phyloP scores from a whole-genome alignment of 2,888 invertebrate genomes.

The Apantesis nais region DNA sequence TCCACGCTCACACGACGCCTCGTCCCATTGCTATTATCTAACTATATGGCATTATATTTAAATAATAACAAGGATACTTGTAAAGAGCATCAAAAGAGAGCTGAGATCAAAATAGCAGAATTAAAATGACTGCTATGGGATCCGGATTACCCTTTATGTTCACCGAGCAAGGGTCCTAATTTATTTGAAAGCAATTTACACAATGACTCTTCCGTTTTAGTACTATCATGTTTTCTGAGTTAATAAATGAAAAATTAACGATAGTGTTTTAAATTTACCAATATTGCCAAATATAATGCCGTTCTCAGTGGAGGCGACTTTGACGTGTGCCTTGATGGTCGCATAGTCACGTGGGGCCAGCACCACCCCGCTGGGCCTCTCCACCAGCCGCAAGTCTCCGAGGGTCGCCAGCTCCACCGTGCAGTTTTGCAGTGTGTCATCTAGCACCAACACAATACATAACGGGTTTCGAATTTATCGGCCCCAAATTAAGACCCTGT shows the following conservation, averaged over 20 bases:
- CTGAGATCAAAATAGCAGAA: too few relatives aligned
- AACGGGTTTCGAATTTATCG: not conserved
- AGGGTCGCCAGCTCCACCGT: constrained; percentile 98
- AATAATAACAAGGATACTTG: too few relatives aligned
- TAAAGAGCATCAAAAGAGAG: too few relatives aligned
- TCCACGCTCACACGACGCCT: too few relatives aligned
- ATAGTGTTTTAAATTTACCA: constrained; percentile 79
- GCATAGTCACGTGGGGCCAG: constrained; percentile 98
- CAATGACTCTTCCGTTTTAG: not conserved
- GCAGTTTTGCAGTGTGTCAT: constrained; percentile 98
- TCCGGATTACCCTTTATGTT: too few relatives aligned
- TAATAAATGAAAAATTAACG: not conserved
- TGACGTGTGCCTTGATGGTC: constrained; percentile 99
- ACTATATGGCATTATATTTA: too few relatives aligned
- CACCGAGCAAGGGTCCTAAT: too few relatives aligned
- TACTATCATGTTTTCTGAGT: not conserved
- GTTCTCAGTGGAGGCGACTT: constrained; percentile 99
- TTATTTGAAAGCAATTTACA: not conserved
- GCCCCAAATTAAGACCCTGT: not conserved
- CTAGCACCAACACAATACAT: constrained; percentile 54
- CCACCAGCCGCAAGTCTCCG: constrained; percentile 98
- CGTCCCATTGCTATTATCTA: too few relatives aligned
- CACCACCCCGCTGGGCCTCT: constrained; percentile 98
- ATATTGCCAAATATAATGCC: constrained; percentile 99
- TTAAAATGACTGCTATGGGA: too few relatives aligned